Evolutionary conservation across 2,113 vertebrate genomes (phyloP), one percentile per base, ranked within the genome.

Genomic region (Trogon surrucura): DNA sequence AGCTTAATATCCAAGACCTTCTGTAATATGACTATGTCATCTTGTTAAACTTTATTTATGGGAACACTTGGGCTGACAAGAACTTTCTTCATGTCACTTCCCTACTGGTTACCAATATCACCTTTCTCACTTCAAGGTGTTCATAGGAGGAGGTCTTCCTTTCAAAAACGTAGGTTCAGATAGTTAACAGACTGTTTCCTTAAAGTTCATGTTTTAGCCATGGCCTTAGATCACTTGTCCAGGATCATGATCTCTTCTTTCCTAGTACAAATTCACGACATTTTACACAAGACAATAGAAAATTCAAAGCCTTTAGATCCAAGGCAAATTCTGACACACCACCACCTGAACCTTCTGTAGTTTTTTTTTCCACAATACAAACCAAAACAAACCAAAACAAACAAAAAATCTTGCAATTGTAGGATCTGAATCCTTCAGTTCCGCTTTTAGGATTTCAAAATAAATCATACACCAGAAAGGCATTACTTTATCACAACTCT

Each of bases 31-130:
- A 97, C 98, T 97, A 97, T 97, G 97, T 98, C 97, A 98, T 98
- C 98, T 98, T 98, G 97, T 98, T 98, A 98, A 98, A 98, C 85
- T 96, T 98, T 97, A 98, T 98, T 98, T 98, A 98, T 97, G 96
- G 93, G 97, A 95, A 80, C 74, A 57, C 87, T 90, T 78, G 57
- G 91, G 66, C 58, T 96, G 95, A 97, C 96, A 92, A 91, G 96
- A 91, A 53, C 79, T 92, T 97, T 91, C 79, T 89, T 93, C 32
- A 0, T 74, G 87, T 72, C 51, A 18, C 95, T 97, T 96, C 91
- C 89, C 88, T 70, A 88, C 82, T 65, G 75, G 85, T 95, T 85
- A 96, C 96, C 97, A 96, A 27, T 90, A 95, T 97, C 95, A 91
- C 95, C 94, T 92, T 96, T 96, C 96, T 85, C 88, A 93, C 85